A percentile compares a stretch with the other conserved stretches of the same genome.
phyloP scores from a whole-genome alignment of 1,140 invertebrate species.

The Cryptotermes secundus region DNA sequence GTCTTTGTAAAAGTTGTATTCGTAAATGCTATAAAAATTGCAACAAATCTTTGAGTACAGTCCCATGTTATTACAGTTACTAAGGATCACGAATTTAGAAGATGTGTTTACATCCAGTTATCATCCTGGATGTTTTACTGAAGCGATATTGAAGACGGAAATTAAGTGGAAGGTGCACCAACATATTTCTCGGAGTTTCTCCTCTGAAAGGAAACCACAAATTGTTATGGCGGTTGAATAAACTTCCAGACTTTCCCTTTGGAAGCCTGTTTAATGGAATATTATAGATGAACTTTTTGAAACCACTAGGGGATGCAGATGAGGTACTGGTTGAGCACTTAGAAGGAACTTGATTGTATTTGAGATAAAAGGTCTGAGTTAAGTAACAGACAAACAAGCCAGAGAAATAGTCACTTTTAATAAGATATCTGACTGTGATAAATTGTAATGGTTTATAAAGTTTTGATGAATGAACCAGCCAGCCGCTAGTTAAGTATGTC shows the following conservation, averaged over 20 bases:
- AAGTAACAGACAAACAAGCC: background rate
- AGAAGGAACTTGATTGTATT: too few species aligned
- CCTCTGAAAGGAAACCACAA: background rate
- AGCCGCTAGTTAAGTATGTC: too few species aligned
- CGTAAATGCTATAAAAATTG: background rate
- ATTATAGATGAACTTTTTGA: background rate
- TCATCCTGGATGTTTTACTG: background rate
- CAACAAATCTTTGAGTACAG: background rate
- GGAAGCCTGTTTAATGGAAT: background rate
- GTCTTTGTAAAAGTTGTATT: background rate
- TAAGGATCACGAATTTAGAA: background rate
- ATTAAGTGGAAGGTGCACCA: background rate
- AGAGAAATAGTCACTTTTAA: background rate
- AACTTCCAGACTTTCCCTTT: background rate
- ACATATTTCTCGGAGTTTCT: background rate
- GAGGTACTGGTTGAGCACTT: background rate
- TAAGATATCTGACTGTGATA: too few species aligned
- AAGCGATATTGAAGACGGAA: background rate
- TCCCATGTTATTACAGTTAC: background rate
- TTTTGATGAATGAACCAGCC: background rate
- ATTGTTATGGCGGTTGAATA: background rate
- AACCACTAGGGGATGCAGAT: background rate
- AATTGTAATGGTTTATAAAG: background rate
- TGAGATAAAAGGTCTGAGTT: too few species aligned
- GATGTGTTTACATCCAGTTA: background rate